phyloP scores from a whole-genome alignment of 2,888 invertebrate genomes.

The Halocaridina rubra region DNA sequence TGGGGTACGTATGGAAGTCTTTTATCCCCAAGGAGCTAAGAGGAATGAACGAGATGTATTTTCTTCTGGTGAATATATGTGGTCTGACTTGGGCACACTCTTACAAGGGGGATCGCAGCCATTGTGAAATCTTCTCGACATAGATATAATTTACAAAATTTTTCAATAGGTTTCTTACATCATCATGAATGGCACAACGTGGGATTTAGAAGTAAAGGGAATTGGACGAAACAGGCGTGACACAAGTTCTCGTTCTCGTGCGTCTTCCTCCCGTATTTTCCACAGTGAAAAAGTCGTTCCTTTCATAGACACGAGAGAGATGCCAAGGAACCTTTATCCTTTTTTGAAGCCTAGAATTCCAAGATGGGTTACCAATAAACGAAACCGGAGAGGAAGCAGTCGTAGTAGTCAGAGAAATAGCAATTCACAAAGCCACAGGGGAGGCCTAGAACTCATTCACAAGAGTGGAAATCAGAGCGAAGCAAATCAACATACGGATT shows the following conservation, averaged over 20 bases:
- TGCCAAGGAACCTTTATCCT: conserved; percentile 15
- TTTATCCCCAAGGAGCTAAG: no score
- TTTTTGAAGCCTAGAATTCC: not conserved
- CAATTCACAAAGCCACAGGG: not conserved
- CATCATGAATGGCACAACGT: conserved; percentile 56
- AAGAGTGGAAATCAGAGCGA: no score
- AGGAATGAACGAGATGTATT: no score
- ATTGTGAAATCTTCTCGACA: no score
- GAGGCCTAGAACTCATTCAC: no score
- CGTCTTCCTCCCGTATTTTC: not conserved
- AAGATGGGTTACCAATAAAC: not conserved
- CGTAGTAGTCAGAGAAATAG: not conserved
- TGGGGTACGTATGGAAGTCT: no score
- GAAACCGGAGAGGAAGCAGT: not conserved
- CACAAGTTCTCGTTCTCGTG: not conserved
- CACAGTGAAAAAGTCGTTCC: conserved; percentile 17
- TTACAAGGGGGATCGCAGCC: no score
- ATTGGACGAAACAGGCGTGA: conserved; percentile 42
- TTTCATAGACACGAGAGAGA: conserved; percentile 52
- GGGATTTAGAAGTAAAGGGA: conserved; percentile 56
- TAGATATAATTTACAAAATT: no score
- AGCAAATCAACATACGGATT: no score
- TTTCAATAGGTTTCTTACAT: conserved; percentile 62
- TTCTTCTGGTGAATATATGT: no score
- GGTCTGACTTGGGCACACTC: no score